Evolutionary conservation across 2,888 invertebrate species (phyloP).

Genomic region (Alcis repandata): DNA sequence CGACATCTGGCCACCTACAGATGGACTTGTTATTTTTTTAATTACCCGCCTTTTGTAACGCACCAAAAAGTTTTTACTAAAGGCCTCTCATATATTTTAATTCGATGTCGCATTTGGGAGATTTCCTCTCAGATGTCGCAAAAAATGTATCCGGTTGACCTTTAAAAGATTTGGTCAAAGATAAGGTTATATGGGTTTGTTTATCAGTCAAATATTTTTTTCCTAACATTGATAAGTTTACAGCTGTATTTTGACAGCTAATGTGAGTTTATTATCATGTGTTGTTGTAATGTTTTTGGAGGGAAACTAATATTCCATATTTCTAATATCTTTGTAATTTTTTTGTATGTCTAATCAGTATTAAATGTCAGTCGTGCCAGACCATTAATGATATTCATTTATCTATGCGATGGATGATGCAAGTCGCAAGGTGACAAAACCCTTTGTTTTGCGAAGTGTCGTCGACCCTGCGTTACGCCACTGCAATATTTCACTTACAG

Average conservation of each 20-base stretch:
- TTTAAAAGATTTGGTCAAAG: constrained; percentile 9
- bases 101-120: constrained; percentile 13
- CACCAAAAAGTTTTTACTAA: constrained; percentile 24
- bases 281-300: not conserved
- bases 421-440: constrained; percentile 48
- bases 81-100: constrained; percentile 21
- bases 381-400: too few species aligned
- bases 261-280: not conserved
- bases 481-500: constrained; percentile 59
- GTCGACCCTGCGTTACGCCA: constrained; percentile 66
- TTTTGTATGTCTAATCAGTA: constrained; percentile 14
- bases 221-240: not conserved
- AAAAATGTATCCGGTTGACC: constrained; percentile 26
- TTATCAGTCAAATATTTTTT: constrained; percentile 1
- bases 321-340: not conserved
- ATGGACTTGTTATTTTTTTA: constrained; percentile 23
- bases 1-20: constrained; percentile 24
- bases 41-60: constrained; percentile 26
- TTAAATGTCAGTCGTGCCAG: not conserved
- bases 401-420: constrained; percentile 30
- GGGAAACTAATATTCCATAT: too few species aligned
- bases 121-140: constrained; percentile 15
- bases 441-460: constrained; percentile 63
- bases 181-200: too few species aligned
- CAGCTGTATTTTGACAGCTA: constrained; percentile 3